Evolutionary conservation across 2,888 invertebrate genomes (phyloP), one percentile per base, ranked within the genome.

Genomic region (Portevinia maculata): DNA sequence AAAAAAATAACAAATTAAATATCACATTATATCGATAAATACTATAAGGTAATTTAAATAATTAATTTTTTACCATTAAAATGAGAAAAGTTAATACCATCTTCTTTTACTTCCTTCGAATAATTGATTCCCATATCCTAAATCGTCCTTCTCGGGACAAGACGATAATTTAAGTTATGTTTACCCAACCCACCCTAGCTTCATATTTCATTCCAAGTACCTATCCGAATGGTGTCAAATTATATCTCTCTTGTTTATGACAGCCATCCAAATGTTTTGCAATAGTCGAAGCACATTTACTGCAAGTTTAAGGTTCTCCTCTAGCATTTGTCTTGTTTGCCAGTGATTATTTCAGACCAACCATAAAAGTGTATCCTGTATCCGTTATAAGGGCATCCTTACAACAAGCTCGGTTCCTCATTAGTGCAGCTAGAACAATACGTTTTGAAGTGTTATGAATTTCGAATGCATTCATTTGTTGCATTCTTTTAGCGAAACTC

Each of bases 301-400:
- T 59, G 64, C 81, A 81, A 81, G 81, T 81, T 76, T 81, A 75
- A 81, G 81, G 75, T 76, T 59, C 57, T 59, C 32, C 65, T 28
- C 48, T 9, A 11, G n/a, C 41, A 59, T 48, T 70, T 46, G 44
- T 59, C 41, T 64, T 21, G 55, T 34, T 70, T 41, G n/a, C 6
- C 32, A 15, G 11, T 13, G 11, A 30, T 21, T n/a, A 28, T 30
- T 34, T 32, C 15, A 13, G 13, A 37, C 11, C 34, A 19, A 39
- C 52, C 70, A 70, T 64, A 75, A 65, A 53, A 41, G 70, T 60
- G 76, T 76, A 81, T 71, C 81, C 75, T 64, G 81, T 62, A 75
- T 64, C 70, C 75, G 62, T 52, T 70, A 21, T 46, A 37, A 46
- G 32, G 46, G 48, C 52, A 71, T 60, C 53, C 65, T 55, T 19